phyloP scores from a whole-genome alignment of 2,888 invertebrate species.

The Drosophila borealis region DNA sequence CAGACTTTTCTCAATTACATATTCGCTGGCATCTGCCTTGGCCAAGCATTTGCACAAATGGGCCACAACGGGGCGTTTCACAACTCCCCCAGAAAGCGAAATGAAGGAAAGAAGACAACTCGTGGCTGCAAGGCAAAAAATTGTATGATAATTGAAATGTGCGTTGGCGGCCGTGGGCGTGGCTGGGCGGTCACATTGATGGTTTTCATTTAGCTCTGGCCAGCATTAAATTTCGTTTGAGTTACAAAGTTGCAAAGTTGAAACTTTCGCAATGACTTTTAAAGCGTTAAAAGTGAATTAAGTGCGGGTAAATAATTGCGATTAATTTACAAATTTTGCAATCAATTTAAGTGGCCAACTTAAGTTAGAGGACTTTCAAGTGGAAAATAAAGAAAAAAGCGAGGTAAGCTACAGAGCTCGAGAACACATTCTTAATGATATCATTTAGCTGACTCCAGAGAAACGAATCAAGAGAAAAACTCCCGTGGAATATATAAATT shows the following conservation, averaged over 20 bases:
- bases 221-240: conserved; percentile 13
- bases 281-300: conserved; percentile 27
- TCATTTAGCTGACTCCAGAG: not conserved
- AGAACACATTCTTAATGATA: not conserved
- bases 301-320: conserved; percentile 37
- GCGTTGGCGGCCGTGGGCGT: not conserved
- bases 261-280: conserved; percentile 34
- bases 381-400: not conserved
- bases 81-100: not conserved
- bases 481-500: not conserved
- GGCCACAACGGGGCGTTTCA: not conserved
- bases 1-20: conserved; percentile 26
- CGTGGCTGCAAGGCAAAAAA: not conserved
- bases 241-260: conserved; percentile 39
- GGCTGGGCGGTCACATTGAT: conserved; percentile 20
- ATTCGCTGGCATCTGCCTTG: conserved; percentile 20
- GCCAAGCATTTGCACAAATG: conserved; percentile 38
- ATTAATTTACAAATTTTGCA: conserved; percentile 35
- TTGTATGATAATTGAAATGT: conserved; percentile 40
- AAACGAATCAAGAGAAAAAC: not conserved
- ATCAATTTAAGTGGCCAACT: conserved; percentile 44
- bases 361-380: conserved; percentile 1
- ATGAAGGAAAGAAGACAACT: not conserved
- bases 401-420: not conserved
- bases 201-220: not conserved